phyloP scores from a whole-genome alignment of 2,797 vertebrate species.

The Leptoclinus maculatus region DNA sequence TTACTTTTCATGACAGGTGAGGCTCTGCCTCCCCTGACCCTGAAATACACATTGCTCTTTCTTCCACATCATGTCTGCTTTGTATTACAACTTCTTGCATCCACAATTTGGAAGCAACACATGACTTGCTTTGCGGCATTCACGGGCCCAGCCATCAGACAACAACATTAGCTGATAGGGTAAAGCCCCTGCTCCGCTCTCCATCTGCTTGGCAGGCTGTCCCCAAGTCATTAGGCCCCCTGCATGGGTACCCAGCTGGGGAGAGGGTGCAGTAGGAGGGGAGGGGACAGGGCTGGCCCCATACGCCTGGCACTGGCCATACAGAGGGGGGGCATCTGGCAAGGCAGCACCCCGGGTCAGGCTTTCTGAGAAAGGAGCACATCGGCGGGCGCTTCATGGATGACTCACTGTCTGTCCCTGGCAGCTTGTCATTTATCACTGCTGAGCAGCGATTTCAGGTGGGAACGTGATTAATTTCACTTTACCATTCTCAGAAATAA shows the following conservation, averaged over 20 bases:
- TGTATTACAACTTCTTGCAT: conserved; percentile 3
- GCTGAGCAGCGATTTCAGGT: conserved; percentile 86
- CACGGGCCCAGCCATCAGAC: conserved; percentile 39
- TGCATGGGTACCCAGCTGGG: conserved; percentile 66
- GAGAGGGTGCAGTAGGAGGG: conserved; percentile 40
- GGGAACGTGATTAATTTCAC: conserved; percentile 89
- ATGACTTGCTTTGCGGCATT: conserved; percentile 35
- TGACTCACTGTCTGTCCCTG: conserved; percentile 86
- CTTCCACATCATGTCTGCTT: not conserved
- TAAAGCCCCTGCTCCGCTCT: conserved; percentile 63
- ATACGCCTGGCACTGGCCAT: conserved; percentile 63
- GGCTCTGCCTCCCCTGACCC: too few species aligned
- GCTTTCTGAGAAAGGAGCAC: conserved; percentile 83
- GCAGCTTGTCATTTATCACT: conserved; percentile 89
- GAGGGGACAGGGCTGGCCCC: conserved; percentile 53
- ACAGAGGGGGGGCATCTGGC: conserved; percentile 79
- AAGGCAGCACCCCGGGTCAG: conserved; percentile 80
- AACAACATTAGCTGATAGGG: conserved; percentile 45
- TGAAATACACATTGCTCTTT: not conserved
- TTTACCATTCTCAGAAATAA: conserved; percentile 91
- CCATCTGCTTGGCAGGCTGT: conserved; percentile 75
- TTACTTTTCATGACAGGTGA: too few species aligned
- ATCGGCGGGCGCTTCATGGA: conserved; percentile 80
- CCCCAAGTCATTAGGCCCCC: conserved; percentile 77
- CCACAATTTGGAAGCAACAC: conserved; percentile 30